These are phyloP conservation scores for Vanacampus margaritifer DNA, from an alignment of 2,113 vertebrate species.

Conservation along the genomic window DNA sequence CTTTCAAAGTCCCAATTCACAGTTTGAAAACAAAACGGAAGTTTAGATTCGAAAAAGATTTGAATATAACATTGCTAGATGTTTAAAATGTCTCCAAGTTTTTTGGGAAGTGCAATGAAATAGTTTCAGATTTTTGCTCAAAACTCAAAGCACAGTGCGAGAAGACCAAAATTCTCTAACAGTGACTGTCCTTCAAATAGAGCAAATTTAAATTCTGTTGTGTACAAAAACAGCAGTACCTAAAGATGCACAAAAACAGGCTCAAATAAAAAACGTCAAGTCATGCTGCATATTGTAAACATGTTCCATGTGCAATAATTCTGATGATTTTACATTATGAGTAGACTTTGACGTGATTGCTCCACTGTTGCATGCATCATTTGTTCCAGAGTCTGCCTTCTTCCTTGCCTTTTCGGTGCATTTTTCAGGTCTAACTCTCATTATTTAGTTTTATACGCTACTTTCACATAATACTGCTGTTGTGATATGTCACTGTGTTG, in stretches of 20 bases:
- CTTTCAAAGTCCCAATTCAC: background rate
- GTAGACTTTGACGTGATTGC: no score
- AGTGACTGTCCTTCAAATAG: no score
- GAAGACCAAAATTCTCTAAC: background rate
- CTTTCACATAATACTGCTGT: no score
- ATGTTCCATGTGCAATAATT: background rate
- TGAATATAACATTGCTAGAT: no score
- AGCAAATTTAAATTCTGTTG: background rate
- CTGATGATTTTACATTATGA: background rate
- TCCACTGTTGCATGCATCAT: no score
- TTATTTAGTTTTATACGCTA: no score
- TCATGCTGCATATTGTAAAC: background rate
- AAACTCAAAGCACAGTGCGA: background rate
- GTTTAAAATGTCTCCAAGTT: background rate
- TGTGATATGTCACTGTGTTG: background rate
- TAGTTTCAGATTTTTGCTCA: background rate
- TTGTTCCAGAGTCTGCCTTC: no score
- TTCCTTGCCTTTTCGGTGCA: background rate
- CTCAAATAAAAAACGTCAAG: background rate
- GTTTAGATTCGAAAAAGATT: no score
- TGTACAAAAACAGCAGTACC: background rate
- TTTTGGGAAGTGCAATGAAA: background rate
- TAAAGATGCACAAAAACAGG: background rate
- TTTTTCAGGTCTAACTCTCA: background rate
- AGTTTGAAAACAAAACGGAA: background rate